These are phyloP conservation scores for Centropus unirufus DNA, from an alignment of 2,113 vertebrate species.

Conservation along the genomic window DNA sequence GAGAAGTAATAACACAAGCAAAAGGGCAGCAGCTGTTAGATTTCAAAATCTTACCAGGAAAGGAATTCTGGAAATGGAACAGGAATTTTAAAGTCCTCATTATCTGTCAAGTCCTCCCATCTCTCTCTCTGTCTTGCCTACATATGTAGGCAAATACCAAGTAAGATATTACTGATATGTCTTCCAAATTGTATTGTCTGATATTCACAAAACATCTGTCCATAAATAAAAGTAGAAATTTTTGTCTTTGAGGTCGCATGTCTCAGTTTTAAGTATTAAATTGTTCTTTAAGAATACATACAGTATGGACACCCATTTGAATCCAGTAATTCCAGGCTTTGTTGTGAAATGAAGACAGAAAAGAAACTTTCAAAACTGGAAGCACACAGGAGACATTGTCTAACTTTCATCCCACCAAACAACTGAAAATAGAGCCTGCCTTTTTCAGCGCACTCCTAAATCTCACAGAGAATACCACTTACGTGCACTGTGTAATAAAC, in stretches of 20 bases:
- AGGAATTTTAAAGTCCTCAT: constrained; percentile 15
- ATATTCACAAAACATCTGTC: background rate
- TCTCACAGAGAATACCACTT: background rate
- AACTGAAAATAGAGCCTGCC: background rate
- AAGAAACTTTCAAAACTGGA: background rate
- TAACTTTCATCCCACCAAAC: background rate
- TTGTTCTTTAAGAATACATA: background rate
- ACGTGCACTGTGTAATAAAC: background rate
- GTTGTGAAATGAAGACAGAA: background rate
- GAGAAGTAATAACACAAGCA: constrained; percentile 1
- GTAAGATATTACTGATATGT: background rate
- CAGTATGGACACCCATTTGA: background rate
- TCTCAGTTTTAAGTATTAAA: background rate
- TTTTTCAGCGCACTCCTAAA: background rate
- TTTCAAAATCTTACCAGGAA: constrained; percentile 41
- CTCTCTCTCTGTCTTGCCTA: background rate
- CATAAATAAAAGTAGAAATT: background rate
- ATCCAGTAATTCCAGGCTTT: background rate
- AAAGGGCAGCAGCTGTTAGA: constrained; percentile 44
- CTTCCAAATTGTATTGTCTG: background rate
- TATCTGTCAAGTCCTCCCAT: background rate
- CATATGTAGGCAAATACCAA: background rate
- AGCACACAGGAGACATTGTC: background rate
- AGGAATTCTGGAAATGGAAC: constrained; percentile 51
- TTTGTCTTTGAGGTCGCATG: background rate